A percentile compares a stretch with the other conserved stretches of the same genome.
Conservation (phyloP, 2,113 vertebrate genomes). For the Calidris pugnax region DNA sequence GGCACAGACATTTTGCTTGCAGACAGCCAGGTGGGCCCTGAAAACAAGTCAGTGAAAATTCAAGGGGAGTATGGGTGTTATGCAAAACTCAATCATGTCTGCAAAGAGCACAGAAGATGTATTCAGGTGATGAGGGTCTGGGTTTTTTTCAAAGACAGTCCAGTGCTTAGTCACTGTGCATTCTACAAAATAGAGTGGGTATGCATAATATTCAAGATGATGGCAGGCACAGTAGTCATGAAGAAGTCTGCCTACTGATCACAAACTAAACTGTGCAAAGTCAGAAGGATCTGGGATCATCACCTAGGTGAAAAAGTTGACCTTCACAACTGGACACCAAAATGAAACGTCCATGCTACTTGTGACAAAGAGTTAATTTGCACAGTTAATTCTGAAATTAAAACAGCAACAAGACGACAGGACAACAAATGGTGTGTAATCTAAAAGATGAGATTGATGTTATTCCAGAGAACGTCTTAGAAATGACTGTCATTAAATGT, state of each 20-base stretch:
- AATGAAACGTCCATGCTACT: background rate
- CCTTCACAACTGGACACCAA: background rate
- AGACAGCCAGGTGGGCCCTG: background rate
- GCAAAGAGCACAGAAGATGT: background rate
- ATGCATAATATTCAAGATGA: background rate
- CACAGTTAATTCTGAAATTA: background rate
- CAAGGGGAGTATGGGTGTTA: background rate
- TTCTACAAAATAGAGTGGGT: background rate
- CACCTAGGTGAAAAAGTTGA: background rate
- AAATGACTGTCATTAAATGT: background rate
- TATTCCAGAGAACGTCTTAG: background rate
- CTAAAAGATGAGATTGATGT: background rate
- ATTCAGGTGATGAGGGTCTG: background rate
- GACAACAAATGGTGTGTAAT: background rate
- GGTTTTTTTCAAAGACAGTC: background rate
- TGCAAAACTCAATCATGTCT: background rate
- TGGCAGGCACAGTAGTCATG: background rate
- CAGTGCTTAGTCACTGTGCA: background rate
- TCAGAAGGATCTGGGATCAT: background rate
- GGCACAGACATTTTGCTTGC: background rate
- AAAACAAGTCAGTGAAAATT: background rate
- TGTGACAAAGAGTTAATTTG: background rate
- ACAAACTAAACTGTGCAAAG: background rate
- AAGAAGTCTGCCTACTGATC: background rate
- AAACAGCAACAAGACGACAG: background rate